A percentile compares a stretch with the other conserved stretches of the same genome.
Evolutionary conservation across 2,888 invertebrate genomes (phyloP).

Genomic region (Nysson spinosus): DNA sequence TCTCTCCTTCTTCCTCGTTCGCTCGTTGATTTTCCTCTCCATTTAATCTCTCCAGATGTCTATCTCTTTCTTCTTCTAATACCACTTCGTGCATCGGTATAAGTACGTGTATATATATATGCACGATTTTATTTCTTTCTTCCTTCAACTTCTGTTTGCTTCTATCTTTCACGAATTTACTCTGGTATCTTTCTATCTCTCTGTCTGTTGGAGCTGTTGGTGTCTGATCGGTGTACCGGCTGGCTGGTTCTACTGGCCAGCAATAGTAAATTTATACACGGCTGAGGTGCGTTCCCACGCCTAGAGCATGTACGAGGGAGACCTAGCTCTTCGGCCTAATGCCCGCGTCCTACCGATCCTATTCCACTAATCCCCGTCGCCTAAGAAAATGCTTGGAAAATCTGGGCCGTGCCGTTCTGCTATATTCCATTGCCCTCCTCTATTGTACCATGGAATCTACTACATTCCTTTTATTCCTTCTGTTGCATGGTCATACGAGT

Average conservation of each 20-base stretch:
- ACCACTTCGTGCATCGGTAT: too few relatives aligned
- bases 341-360: conserved; percentile 50
- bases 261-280: conserved; percentile 72
- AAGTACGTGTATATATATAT: too few relatives aligned
- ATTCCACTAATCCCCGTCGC: conserved; percentile 34
- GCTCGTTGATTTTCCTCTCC: neutral
- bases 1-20: conserved; percentile 2
- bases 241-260: conserved; percentile 37
- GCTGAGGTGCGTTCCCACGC: conserved; percentile 75
- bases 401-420: conserved; percentile 50
- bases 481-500: neutral
- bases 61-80: too few relatives aligned
- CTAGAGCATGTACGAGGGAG: conserved; percentile 60
- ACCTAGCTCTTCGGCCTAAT: conserved; percentile 54
- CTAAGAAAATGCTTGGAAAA: conserved; percentile 56
- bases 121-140: conserved; percentile 14
- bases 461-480: neutral
- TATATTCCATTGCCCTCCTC: conserved; percentile 39
- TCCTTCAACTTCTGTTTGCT: conserved; percentile 13
- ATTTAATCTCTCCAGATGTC: too few relatives aligned
- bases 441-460: conserved; percentile 7
- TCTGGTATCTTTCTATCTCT: conserved; percentile 7
- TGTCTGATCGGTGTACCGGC: conserved; percentile 25
- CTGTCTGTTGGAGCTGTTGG: conserved; percentile 27
- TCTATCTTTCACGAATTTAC: conserved; percentile 15